Conservation (phyloP, 2,888 invertebrate genomes). For the Crossocerus cetratus region DNA sequence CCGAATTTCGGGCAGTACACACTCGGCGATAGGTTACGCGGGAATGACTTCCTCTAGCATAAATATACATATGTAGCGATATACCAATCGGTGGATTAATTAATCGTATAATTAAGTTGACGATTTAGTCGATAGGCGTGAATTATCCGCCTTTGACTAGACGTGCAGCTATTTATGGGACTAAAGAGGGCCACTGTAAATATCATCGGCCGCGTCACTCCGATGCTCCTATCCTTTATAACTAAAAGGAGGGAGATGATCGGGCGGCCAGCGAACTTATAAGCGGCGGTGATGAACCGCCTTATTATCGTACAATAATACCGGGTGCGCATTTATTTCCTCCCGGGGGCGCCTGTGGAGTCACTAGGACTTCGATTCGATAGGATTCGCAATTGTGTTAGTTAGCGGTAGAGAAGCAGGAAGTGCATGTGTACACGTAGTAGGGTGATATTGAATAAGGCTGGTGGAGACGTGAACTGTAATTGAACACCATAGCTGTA, state of each 20-base stretch:
- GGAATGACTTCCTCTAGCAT: too few species aligned
- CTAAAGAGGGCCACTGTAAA: slow-evolving; percentile 11
- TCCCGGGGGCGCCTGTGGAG: too few species aligned
- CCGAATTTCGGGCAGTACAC: too few species aligned
- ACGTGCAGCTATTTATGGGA: slow-evolving; percentile 5
- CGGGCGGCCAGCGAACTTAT: too few species aligned
- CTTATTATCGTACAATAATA: too few species aligned
- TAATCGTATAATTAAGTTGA: slow-evolving; percentile 3
- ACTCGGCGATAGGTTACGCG: too few species aligned
- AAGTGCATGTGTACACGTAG: not conserved
- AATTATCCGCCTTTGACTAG: slow-evolving; percentile 8
- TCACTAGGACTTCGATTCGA: not conserved
- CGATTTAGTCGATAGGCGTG: slow-evolving; percentile 7
- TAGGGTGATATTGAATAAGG: slow-evolving; percentile 15
- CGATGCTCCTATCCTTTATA: too few species aligned
- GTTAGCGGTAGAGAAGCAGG: too few species aligned
- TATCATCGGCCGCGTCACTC: slow-evolving; percentile 16
- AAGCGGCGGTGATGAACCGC: too few species aligned
- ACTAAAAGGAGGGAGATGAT: too few species aligned
- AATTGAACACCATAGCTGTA: slow-evolving; percentile 76
- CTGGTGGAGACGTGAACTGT: slow-evolving; percentile 67
- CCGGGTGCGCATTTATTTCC: too few species aligned
- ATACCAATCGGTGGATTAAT: not conserved
- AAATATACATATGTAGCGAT: too few species aligned
- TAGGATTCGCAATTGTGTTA: not conserved